Conservation (phyloP, 2,797 vertebrate genomes). For the Perodicticus potto region DNA sequence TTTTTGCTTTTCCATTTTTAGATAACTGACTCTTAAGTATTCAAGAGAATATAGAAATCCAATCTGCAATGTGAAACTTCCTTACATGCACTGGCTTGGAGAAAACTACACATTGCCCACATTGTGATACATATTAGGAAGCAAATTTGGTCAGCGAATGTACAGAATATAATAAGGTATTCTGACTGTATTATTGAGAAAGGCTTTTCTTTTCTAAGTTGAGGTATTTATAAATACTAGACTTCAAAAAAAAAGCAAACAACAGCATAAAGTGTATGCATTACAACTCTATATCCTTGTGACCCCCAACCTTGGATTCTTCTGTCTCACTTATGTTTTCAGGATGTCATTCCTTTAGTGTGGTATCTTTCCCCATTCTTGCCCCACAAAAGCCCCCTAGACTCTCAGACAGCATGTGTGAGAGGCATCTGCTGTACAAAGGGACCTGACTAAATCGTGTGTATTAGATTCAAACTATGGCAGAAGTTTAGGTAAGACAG, state of each 20-base stretch:
- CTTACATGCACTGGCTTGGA: neutral
- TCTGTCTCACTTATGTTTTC: neutral
- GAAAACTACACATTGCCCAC: neutral
- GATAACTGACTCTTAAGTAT: neutral
- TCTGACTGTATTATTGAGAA: neutral
- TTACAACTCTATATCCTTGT: neutral
- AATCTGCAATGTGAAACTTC: neutral
- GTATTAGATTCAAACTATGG: neutral
- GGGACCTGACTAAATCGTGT: neutral
- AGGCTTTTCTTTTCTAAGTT: neutral
- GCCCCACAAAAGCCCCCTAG: neutral
- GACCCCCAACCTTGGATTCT: neutral
- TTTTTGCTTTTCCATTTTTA: neutral
- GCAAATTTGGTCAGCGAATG: neutral
- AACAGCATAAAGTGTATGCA: neutral
- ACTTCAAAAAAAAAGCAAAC: slow-evolving; percentile 46
- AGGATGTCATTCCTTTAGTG: neutral
- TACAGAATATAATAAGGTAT: neutral
- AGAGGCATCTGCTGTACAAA: neutral
- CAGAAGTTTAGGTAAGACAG: neutral
- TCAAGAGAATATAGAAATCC: neutral
- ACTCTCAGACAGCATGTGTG: neutral
- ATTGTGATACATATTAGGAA: neutral
- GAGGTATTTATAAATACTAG: neutral
- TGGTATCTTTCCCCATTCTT: neutral